phyloP scores from a whole-genome alignment of 1,140 invertebrate species.

The Macrobrachium rosenbergii region DNA sequence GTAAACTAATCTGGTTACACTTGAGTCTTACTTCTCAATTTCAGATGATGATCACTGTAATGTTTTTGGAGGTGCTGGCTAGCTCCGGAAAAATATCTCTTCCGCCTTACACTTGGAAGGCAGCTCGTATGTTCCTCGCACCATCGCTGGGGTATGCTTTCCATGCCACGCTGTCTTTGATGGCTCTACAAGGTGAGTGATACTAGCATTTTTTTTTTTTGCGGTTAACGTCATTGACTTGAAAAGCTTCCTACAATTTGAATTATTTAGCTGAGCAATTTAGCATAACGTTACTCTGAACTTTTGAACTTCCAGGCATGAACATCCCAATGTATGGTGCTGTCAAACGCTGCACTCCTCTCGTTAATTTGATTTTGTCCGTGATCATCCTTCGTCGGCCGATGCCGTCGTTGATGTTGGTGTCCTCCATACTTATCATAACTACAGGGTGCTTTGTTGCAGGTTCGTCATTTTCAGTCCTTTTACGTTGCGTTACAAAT shows the following conservation, averaged over 20 bases:
- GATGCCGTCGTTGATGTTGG: conserved; percentile 69
- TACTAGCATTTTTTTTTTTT: background rate
- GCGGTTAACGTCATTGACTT: background rate
- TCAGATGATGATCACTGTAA: conserved; percentile 71
- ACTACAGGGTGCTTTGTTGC: conserved; percentile 72
- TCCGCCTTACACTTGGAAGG: conserved; percentile 57
- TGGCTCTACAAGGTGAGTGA: conserved; percentile 54
- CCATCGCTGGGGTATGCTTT: conserved; percentile 54
- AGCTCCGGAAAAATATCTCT: conserved; percentile 66
- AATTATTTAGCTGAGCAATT: no score
- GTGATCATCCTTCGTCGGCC: conserved; percentile 70
- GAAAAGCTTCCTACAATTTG: background rate
- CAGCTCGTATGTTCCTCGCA: conserved; percentile 35
- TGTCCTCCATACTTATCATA: conserved; percentile 68
- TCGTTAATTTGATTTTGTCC: conserved; percentile 72
- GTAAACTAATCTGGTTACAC: background rate
- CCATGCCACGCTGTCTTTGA: conserved; percentile 58
- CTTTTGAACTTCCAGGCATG: conserved; percentile 68
- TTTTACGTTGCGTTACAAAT: background rate
- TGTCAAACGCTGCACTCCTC: conserved; percentile 73
- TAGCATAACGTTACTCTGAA: no score
- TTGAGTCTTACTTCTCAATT: background rate
- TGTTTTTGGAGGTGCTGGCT: conserved; percentile 67
- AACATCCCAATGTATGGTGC: conserved; percentile 75
- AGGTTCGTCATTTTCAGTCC: conserved; percentile 67